Percentiles rank a stretch among this genome's conserved stretches.
Conservation (phyloP, 2,113 vertebrate species). For the Acanthisitta chloris region DNA sequence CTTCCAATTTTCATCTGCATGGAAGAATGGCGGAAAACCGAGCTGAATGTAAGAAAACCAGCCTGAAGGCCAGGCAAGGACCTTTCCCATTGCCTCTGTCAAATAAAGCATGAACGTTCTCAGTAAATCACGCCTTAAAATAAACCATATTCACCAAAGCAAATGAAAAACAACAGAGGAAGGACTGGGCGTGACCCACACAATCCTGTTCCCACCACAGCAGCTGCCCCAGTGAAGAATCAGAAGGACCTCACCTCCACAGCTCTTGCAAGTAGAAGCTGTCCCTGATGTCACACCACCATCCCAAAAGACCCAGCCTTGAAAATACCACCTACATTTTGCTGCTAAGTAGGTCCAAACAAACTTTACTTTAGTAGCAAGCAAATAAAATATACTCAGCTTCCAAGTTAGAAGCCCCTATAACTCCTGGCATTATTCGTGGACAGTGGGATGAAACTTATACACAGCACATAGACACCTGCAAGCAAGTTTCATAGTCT, state of each 20-base stretch:
- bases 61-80: background rate
- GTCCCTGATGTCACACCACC: background rate
- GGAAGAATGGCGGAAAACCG: background rate
- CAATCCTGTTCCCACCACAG: background rate
- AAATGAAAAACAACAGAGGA: background rate
- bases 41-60: background rate
- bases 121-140: background rate
- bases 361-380: background rate
- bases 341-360: background rate
- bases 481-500: conserved; percentile 10
- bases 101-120: background rate
- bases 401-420: background rate
- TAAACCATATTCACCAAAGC: background rate
- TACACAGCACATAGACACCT: background rate
- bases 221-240: background rate
- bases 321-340: background rate
- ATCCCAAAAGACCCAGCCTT: background rate
- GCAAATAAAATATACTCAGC: background rate
- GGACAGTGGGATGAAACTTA: background rate
- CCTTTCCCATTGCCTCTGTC: background rate
- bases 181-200: background rate
- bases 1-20: background rate
- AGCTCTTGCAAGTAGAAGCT: background rate
- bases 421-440: background rate
- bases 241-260: background rate